Percentiles rank a stretch among this genome's conserved stretches.
phyloP scores from a whole-genome alignment of 2,888 invertebrate genomes.

The Synanthedon formicaeformis region DNA sequence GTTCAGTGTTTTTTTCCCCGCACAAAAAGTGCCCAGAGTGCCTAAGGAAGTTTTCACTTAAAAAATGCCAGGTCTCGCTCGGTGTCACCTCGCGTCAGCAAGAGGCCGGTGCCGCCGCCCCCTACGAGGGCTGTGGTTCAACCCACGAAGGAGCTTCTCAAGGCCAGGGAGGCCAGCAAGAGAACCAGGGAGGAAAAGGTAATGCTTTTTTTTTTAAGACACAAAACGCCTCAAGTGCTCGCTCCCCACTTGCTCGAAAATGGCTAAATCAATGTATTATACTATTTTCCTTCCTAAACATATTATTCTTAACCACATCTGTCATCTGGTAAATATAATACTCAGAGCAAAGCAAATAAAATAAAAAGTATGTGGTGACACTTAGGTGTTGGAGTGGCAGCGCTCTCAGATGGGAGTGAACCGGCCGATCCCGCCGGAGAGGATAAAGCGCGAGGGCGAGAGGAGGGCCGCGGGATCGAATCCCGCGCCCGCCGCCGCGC shows the following conservation, averaged over 20 bases:
- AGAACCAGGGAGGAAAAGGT: slow-evolving; percentile 66
- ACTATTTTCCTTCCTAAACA: no score
- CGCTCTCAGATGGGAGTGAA: slow-evolving; percentile 56
- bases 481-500: slow-evolving; percentile 76
- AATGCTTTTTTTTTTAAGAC: no score
- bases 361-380: not conserved
- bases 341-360: no score
- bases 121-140: slow-evolving; percentile 44
- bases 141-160: slow-evolving; percentile 50
- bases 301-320: no score
- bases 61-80: slow-evolving; percentile 59
- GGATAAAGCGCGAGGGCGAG: slow-evolving; percentile 33
- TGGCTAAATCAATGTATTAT: no score
- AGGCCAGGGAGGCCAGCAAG: slow-evolving; percentile 63
- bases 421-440: slow-evolving; percentile 50
- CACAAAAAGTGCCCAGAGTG: not conserved
- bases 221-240: no score
- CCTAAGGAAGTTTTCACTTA: not conserved
- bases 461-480: slow-evolving; percentile 16
- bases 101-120: slow-evolving; percentile 17
- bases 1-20: not conserved
- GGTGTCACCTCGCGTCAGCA: slow-evolving; percentile 60
- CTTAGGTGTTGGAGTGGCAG: slow-evolving; percentile 64
- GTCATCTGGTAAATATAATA: no score
- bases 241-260: no score